Base-by-base conservation (phyloP, 2,113 vertebrate genomes). In the Condylura cristata region DNA sequence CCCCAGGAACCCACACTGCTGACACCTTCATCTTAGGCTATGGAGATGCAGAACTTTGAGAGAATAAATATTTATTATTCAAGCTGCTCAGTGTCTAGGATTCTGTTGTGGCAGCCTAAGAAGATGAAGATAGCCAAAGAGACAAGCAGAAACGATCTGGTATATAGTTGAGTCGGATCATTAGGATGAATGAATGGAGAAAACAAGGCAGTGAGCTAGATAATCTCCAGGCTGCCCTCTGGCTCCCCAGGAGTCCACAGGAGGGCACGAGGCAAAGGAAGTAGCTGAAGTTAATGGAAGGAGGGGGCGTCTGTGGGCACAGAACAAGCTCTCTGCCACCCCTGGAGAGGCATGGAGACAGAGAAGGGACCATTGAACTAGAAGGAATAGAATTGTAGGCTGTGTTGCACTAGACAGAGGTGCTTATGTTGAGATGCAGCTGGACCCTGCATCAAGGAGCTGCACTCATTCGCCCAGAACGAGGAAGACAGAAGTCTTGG, bases 341-440 rank as follows among this genome's bases (percentile, higher is more conserved):
- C 63, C 44, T 3, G 0, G 13, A 53, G 18, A 18, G 71, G 70
- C 61, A 24, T 3, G 13, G 28, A 46, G 72, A 84, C 2, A 0
- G 1, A 48, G 60, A 26, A 46, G 53, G 37, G 44, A 41, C 17
- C 22, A 0, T 13, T 8, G 83, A 30, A 46, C 56, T 75, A 76
- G 56, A 20, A 66, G 78, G 32, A 84, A 41, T 5, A 74, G 82
- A 37, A 58, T 11, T 4, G 26, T 16, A 39, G 34, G 60, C 22
- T 90, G 63, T 86, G n/a, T 9, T 4, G 6, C 6, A 39, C 7
- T 63, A 89, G 80, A 98, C 97, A 98, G 96, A 96, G 83, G 48
- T 56, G 85, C 88, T 92, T 48, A 76, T 96, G 97, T 92, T 2
- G 10, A 32, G 1, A 3, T 0, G 76, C 98, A 97, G 98, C 98